These are phyloP conservation scores for Muntiacus muntjak DNA, from an alignment of 2,113 vertebrate genomes.

Conservation along the genomic window DNA sequence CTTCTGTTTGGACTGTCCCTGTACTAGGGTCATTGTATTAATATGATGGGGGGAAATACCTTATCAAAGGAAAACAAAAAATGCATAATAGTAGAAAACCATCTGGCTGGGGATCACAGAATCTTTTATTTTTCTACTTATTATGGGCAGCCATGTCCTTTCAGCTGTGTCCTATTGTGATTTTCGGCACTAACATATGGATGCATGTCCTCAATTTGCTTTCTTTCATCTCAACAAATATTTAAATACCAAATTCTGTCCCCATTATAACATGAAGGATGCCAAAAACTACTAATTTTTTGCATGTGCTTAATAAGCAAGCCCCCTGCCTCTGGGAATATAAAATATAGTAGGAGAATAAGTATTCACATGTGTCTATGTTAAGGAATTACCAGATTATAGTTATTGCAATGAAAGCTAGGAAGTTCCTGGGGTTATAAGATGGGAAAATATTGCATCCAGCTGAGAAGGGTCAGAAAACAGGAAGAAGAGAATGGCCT, in stretches of 20 bases:
- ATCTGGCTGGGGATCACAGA: neutral
- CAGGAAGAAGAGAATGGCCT: neutral
- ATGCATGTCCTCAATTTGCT: neutral
- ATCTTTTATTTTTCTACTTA: neutral
- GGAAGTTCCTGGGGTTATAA: neutral
- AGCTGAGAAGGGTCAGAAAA: neutral
- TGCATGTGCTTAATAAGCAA: neutral
- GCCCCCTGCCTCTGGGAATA: neutral
- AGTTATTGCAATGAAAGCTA: neutral
- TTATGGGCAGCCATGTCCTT: neutral
- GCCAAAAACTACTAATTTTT: neutral
- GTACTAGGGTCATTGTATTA: neutral
- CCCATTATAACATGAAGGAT: neutral
- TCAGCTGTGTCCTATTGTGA: neutral
- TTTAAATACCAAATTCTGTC: neutral
- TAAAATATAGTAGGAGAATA: slow-evolving; percentile 7
- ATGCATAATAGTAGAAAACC: neutral
- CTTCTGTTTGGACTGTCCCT: neutral
- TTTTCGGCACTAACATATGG: neutral
- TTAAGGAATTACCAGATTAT: neutral
- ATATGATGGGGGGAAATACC: neutral
- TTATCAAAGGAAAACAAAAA: neutral
- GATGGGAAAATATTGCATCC: neutral
- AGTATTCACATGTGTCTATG: neutral
- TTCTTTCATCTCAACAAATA: neutral